phyloP scores from a whole-genome alignment of 2,888 invertebrate genomes.

The Cryptophagus acutangulus region DNA sequence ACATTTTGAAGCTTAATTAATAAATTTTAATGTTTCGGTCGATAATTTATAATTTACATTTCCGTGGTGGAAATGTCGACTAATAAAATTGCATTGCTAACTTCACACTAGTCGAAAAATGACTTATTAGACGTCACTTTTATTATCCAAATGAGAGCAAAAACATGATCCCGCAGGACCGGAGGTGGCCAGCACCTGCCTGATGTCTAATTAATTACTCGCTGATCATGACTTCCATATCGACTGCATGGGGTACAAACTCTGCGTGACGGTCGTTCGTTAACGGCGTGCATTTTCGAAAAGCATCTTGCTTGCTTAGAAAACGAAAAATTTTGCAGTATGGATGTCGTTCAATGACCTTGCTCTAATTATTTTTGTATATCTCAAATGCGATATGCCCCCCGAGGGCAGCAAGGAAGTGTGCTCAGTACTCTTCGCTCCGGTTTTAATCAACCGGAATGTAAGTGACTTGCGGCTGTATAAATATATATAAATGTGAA shows the following conservation, averaged over 20 bases:
- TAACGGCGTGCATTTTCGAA: constrained; percentile 22
- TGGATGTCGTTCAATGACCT: constrained; percentile 31
- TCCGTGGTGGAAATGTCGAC: no score
- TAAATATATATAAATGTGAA: no score
- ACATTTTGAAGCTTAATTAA: no score
- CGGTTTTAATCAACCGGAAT: constrained; percentile 35
- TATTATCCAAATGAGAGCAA: no score
- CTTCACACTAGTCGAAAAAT: no score
- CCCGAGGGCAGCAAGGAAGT: constrained; percentile 33
- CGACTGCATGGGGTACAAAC: constrained; percentile 28
- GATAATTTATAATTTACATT: no score
- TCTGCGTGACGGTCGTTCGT: constrained; percentile 32
- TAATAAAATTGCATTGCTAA: no score
- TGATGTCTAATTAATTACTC: constrained; percentile 36
- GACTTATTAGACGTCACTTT: no score
- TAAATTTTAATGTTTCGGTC: no score
- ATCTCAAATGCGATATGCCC: constrained; percentile 28
- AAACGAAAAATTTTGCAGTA: background rate
- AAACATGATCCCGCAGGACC: no score
- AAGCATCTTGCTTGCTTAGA: background rate
- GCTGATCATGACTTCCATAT: constrained; percentile 35
- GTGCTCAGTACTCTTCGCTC: constrained; percentile 29
- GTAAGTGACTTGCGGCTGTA: constrained; percentile 19
- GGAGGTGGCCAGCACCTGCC: constrained; percentile 36
- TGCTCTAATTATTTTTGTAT: constrained; percentile 32